phyloP scores from a whole-genome alignment of 1,140 invertebrate species.

The Drosophila busckii region DNA sequence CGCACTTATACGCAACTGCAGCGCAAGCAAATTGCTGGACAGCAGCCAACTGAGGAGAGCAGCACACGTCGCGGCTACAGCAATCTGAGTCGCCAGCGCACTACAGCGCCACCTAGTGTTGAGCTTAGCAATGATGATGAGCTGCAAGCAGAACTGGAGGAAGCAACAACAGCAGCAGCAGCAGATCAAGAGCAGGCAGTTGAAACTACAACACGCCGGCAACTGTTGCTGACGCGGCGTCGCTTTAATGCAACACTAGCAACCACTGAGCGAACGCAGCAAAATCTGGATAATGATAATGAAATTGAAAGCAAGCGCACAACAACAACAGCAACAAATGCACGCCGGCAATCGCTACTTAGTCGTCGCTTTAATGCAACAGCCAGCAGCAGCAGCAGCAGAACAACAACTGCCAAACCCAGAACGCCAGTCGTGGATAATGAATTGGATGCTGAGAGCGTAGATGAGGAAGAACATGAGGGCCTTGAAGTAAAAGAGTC shows the following conservation, averaged over 20 bases:
- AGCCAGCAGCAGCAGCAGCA: too few species aligned
- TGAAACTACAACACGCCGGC: constrained; percentile 8
- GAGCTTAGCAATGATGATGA: not conserved
- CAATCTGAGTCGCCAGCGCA: constrained; percentile 1
- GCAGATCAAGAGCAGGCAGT: too few species aligned
- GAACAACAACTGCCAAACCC: too few species aligned
- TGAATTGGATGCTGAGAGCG: too few species aligned
- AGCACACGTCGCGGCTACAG: constrained; percentile 2
- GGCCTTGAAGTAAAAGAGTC: too few species aligned
- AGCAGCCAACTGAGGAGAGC: constrained; percentile 6
- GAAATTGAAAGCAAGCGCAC: constrained; percentile 3
- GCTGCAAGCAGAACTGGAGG: constrained; percentile 5
- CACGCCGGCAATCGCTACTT: too few species aligned
- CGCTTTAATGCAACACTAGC: constrained; percentile 24
- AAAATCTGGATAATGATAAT: constrained; percentile 16
- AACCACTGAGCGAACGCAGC: not conserved
- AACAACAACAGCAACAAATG: not conserved
- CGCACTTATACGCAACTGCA: constrained; percentile 37
- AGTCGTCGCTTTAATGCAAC: constrained; percentile 3
- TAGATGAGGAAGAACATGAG: too few species aligned
- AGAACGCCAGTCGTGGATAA: too few species aligned
- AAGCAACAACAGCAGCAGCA: not conserved
- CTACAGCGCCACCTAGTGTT: not conserved
- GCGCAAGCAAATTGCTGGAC: constrained; percentile 40
- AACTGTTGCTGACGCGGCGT: constrained; percentile 27